A percentile compares a stretch with the other conserved stretches of the same genome.
phyloP scores from a whole-genome alignment of 1,140 invertebrate genomes.

The Ceratina calcarata region DNA sequence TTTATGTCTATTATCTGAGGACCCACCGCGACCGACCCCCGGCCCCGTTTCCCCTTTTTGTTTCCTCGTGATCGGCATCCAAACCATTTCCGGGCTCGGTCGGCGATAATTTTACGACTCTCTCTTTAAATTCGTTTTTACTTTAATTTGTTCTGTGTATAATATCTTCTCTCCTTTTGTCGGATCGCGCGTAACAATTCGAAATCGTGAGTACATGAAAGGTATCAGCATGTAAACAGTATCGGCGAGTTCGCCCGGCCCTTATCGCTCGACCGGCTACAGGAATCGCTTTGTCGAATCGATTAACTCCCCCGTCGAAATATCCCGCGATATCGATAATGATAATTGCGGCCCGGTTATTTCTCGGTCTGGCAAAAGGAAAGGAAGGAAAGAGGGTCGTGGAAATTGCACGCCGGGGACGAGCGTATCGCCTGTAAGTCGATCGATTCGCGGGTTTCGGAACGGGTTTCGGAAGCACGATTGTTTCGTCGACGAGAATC shows the following conservation, averaged over 20 bases:
- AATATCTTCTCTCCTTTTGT: no score
- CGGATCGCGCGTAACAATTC: no score
- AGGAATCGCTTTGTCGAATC: not conserved
- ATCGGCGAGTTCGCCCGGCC: not conserved
- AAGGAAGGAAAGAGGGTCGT: not conserved
- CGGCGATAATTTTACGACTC: not conserved
- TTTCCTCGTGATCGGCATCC: constrained; percentile 24
- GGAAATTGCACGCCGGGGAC: not conserved
- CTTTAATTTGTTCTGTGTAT: no score
- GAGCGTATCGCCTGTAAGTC: not conserved
- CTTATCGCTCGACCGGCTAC: not conserved
- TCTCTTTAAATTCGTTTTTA: no score
- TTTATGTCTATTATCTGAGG: constrained; percentile 78
- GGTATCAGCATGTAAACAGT: not conserved
- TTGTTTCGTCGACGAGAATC: constrained; percentile 19
- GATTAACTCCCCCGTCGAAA: constrained; percentile 1
- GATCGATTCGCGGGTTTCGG: not conserved
- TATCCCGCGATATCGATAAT: not conserved
- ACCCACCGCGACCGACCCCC: constrained; percentile 47
- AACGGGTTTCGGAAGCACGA: not conserved
- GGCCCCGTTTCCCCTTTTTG: not conserved
- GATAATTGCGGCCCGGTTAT: not conserved
- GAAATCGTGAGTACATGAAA: not conserved
- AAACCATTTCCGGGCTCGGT: not conserved
- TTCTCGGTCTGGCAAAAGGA: not conserved